Conservation (phyloP, 2,113 vertebrate genomes). For the Clinocottus analis region DNA sequence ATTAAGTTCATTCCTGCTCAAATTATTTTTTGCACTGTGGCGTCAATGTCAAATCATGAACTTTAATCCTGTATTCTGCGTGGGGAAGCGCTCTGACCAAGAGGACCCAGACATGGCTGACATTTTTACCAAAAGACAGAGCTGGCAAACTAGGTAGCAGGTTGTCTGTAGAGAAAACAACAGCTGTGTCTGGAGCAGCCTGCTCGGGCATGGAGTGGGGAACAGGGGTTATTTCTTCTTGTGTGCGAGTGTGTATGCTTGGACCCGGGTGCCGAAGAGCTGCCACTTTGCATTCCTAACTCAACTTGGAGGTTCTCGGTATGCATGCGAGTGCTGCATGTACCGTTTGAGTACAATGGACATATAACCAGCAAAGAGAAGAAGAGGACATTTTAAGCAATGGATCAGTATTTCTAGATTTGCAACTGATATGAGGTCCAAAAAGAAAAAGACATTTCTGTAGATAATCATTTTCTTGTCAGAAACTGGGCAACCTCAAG, state of each 20-base stretch:
- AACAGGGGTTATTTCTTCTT: slow-evolving; percentile 29
- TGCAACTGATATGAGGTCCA: neutral
- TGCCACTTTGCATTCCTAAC: slow-evolving; percentile 62
- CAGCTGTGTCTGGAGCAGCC: slow-evolving; percentile 72
- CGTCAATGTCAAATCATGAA: slow-evolving; percentile 20
- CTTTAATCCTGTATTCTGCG: slow-evolving; percentile 22
- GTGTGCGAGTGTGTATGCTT: slow-evolving; percentile 4
- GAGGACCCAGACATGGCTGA: slow-evolving; percentile 31
- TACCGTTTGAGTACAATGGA: neutral
- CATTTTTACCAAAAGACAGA: slow-evolving; percentile 42
- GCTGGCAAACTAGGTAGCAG: slow-evolving; percentile 67
- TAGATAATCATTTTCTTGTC: slow-evolving; percentile 27
- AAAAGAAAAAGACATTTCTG: neutral
- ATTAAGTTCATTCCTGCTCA: neutral
- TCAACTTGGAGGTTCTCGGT: slow-evolving; percentile 33
- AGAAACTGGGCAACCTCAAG: slow-evolving; percentile 23
- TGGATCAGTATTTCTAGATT: neutral
- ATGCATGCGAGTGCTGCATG: slow-evolving; percentile 20
- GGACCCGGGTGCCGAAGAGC: slow-evolving; percentile 48
- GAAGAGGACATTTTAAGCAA: neutral
- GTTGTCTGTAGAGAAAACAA: slow-evolving; percentile 74
- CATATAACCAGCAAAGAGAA: neutral
- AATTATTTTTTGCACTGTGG: neutral
- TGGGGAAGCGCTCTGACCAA: slow-evolving; percentile 14
- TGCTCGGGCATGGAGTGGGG: slow-evolving; percentile 47